These are phyloP conservation scores for Pipistrellus pygmaeus DNA, from an alignment of 2,797 vertebrate genomes.

Conservation along the genomic window DNA sequence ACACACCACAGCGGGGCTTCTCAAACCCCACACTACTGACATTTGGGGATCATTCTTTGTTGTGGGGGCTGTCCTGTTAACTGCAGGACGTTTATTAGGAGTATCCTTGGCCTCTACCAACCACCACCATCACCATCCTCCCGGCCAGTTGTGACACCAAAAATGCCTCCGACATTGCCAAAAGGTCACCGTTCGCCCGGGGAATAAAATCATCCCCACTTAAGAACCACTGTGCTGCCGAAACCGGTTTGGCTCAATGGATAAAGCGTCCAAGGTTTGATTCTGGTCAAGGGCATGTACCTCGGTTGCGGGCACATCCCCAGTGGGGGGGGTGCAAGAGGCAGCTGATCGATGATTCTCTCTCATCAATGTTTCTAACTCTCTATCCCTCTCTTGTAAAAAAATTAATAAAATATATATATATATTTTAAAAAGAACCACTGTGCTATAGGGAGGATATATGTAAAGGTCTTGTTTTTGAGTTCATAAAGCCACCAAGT, in stretches of 20 bases:
- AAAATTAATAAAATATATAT: too few species aligned
- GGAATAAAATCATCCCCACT: neutral
- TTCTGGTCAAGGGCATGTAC: too few species aligned
- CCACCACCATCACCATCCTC: neutral
- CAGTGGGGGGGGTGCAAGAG: too few species aligned
- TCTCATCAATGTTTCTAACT: too few species aligned
- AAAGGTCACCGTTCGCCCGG: neutral
- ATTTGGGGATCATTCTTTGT: neutral
- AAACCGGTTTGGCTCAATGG: too few species aligned
- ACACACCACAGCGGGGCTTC: neutral
- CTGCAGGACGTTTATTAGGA: neutral
- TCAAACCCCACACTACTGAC: rapidly evolving
- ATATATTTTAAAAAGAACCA: too few species aligned
- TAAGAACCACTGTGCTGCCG: neutral
- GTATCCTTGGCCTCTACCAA: neutral
- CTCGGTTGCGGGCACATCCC: too few species aligned
- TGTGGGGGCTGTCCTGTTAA: neutral
- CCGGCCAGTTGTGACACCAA: neutral
- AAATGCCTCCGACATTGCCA: neutral
- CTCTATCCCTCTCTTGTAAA: too few species aligned
- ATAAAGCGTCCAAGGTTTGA: too few species aligned
- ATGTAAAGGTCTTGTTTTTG: neutral
- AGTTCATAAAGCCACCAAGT: conserved; percentile 48
- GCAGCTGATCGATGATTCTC: too few species aligned
- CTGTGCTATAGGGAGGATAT: neutral